Conservation (phyloP, 1,140 invertebrate genomes). For the Drosophila takahashii region DNA sequence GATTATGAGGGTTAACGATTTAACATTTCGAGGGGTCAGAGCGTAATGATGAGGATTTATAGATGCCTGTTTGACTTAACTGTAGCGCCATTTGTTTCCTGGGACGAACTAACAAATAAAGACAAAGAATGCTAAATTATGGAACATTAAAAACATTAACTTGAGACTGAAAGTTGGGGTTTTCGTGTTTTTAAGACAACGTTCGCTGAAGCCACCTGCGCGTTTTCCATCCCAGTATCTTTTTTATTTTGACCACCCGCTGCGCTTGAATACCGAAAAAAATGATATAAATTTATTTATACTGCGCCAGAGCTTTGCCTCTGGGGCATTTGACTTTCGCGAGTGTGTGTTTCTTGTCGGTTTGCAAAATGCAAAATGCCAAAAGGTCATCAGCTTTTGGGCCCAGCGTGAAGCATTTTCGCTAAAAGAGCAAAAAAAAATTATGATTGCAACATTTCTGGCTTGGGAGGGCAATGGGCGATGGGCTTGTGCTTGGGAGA, state of each 20-base stretch:
- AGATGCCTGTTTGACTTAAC: conserved; percentile 59
- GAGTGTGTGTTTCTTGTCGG: conserved; percentile 38
- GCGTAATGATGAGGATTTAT: conserved; percentile 72
- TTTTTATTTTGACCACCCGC: conserved; percentile 49
- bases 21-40: conserved; percentile 28
- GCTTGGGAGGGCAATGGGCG: conserved; percentile 21
- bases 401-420: conserved; percentile 62
- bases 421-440: conserved; percentile 39
- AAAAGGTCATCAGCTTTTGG: conserved; percentile 71
- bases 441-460: conserved; percentile 51
- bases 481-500: conserved; percentile 6
- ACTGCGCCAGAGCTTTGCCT: conserved; percentile 50
- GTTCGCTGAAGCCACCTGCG: conserved; percentile 67
- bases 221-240: conserved; percentile 9
- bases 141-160: conserved; percentile 63
- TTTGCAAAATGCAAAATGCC: conserved; percentile 63
- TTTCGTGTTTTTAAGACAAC: conserved; percentile 37
- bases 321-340: conserved; percentile 50
- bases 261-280: conserved; percentile 53
- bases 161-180: conserved; percentile 17
- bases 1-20: conserved; percentile 68
- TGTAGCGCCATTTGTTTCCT: conserved; percentile 73
- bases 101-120: conserved; percentile 31
- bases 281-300: conserved; percentile 79
- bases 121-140: conserved; percentile 61